Evolutionary conservation across 2,113 vertebrate species (phyloP).

Genomic region (Salvelinus namaycush): DNA sequence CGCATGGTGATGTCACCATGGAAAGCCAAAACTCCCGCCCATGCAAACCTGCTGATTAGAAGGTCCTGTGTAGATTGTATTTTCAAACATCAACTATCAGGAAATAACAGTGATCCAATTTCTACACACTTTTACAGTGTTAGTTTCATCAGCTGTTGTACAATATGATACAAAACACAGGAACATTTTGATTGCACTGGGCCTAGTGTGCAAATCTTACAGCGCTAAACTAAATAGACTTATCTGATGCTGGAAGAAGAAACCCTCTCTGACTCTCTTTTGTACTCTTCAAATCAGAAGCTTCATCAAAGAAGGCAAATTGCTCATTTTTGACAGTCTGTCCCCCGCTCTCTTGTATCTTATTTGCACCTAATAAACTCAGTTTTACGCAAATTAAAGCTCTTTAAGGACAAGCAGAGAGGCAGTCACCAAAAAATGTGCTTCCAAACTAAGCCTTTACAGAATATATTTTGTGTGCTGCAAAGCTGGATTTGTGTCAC

Average conservation of each 20-base stretch:
- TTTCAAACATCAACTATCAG: too few species aligned
- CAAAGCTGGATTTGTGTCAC: background rate
- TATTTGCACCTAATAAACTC: conserved; percentile 11
- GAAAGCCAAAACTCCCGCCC: too few species aligned
- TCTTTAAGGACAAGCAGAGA: background rate
- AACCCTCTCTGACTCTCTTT: background rate
- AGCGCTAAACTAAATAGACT: too few species aligned
- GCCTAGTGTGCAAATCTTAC: background rate
- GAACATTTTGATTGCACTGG: too few species aligned
- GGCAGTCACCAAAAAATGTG: background rate
- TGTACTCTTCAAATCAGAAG: conserved; percentile 15
- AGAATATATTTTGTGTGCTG: background rate
- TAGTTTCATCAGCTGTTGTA: too few species aligned
- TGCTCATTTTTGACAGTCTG: conserved; percentile 7
- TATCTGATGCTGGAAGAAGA: background rate
- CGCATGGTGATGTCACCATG: too few species aligned
- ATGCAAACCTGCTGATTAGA: too few species aligned
- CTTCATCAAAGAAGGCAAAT: conserved; percentile 11
- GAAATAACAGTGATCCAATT: too few species aligned
- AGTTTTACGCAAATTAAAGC: conserved; percentile 6
- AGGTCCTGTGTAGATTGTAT: too few species aligned
- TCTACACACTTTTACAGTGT: too few species aligned
- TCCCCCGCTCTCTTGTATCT: conserved; percentile 1
- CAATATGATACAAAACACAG: too few species aligned
- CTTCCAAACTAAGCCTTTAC: background rate